phyloP scores from a whole-genome alignment of 1,140 invertebrate species.

The Nilaparvata lugens region DNA sequence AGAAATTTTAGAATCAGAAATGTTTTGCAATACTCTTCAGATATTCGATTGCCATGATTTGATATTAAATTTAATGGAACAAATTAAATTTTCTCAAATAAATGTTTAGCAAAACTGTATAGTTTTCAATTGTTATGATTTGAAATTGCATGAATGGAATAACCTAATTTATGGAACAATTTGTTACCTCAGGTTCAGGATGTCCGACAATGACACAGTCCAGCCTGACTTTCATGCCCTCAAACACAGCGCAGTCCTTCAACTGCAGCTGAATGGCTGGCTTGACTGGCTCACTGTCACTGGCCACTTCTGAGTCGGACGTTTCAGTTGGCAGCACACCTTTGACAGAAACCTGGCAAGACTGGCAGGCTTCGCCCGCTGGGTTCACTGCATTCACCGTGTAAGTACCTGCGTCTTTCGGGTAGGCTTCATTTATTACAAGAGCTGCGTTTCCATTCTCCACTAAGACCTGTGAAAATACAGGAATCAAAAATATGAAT shows the following conservation, averaged over 20 bases:
- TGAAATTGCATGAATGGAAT: no score
- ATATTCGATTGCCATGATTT: no score
- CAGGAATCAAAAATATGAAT: no score
- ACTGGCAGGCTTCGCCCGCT: constrained; percentile 49
- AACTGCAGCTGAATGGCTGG: constrained; percentile 63
- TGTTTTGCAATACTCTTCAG: no score
- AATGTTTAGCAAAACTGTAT: no score
- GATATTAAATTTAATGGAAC: no score
- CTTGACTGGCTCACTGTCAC: constrained; percentile 58
- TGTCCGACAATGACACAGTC: constrained; percentile 76
- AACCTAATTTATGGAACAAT: not conserved
- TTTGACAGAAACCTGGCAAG: constrained; percentile 59
- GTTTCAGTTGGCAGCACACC: constrained; percentile 57
- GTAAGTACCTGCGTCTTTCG: constrained; percentile 61
- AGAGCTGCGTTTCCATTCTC: constrained; percentile 51
- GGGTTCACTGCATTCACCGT: constrained; percentile 51
- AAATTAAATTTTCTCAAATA: no score
- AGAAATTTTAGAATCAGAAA: no score
- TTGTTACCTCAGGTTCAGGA: constrained; percentile 66
- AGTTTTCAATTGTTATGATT: no score
- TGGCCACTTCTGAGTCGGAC: constrained; percentile 59
- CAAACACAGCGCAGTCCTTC: constrained; percentile 54
- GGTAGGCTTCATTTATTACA: constrained; percentile 54
- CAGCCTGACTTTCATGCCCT: constrained; percentile 58
- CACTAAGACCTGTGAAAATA: constrained; percentile 43